Base-by-base conservation (phyloP, 2,888 invertebrate genomes). In the Archaeoteleia sp. region DNA sequence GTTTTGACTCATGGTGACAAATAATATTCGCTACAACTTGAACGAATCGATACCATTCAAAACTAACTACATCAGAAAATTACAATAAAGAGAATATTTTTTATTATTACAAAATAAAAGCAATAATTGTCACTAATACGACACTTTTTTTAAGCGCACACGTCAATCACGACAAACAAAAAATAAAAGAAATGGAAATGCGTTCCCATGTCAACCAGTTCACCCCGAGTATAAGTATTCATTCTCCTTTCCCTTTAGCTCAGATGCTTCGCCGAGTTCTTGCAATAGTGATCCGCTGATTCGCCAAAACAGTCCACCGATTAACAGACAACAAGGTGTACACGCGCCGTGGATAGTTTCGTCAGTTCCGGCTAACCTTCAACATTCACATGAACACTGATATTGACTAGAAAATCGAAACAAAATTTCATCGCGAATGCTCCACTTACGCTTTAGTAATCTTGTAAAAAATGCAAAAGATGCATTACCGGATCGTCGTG, bases 251-350 rank as follows among this genome's bases (percentile, higher is more conserved):
- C 70, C 70, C 69, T 72, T 69, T 53, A 32, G 61, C 46, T 70
- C 60, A 67, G 70, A 70, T 55, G 46, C 70, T 51, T 67, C 60
- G 58, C 34, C 34, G 67, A 46, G 58, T 60, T 70, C 70, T 67
- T 71, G 54, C 70, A 53, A 67, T 57, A 49, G 57, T 67, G 67
- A 71, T 70, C 67, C 70, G 77, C 78, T 76, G 78, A 78, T 73
- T 70, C 72, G 70, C 73, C 74, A 75, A 79, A 75, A 75, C 74
- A 75, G 74, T 74, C 71, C 63, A 58, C 57, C 70, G 68, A 67
- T 68, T 63, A 65, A 67, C 67, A 67, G 66, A 40, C 48, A 65
- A 46, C 63, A 55, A 51, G 60, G 29, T 45, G 67, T 71, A 55
- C 69, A 57, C 58, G 46, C 55, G 23, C n/a, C 49, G n/a, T 20